phyloP scores from a whole-genome alignment of 1,140 invertebrate genomes.

The Diorhabda carinulata region DNA sequence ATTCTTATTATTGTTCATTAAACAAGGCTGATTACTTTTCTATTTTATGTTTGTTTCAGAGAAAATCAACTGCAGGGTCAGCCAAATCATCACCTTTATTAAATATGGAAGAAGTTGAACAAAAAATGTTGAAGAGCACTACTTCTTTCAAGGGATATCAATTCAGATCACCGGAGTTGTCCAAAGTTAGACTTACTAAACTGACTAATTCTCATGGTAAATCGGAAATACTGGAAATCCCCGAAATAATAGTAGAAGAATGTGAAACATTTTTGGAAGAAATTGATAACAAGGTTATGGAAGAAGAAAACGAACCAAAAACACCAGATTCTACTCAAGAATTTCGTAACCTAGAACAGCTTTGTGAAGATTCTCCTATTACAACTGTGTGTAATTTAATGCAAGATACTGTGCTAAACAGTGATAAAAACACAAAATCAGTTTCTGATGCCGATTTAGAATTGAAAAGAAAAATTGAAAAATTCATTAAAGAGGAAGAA shows the following conservation, averaged over 20 bases:
- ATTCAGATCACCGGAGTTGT: slow-evolving; percentile 5
- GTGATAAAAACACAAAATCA: slow-evolving; percentile 7
- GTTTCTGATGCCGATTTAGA: neutral
- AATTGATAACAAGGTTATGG: neutral
- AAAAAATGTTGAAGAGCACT: slow-evolving; percentile 7
- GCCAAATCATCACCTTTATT: neutral
- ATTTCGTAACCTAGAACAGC: slow-evolving; percentile 8
- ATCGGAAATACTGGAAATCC: neutral
- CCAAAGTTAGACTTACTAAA: neutral
- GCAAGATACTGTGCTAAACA: neutral
- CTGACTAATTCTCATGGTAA: neutral
- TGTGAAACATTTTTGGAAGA: neutral
- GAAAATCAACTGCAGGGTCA: too few species aligned
- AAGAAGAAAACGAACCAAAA: slow-evolving; percentile 7
- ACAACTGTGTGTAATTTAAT: slow-evolving; percentile 9
- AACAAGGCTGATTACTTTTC: too few species aligned
- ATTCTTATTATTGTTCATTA: too few species aligned
- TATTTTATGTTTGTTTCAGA: too few species aligned
- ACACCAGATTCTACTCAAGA: slow-evolving; percentile 8
- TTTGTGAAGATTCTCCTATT: slow-evolving; percentile 11
- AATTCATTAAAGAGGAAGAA: slow-evolving; percentile 8
- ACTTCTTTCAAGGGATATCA: slow-evolving; percentile 7
- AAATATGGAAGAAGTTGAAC: slow-evolving; percentile 13
- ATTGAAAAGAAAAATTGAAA: neutral
- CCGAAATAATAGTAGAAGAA: slow-evolving; percentile 9